Conservation (phyloP, 2,888 invertebrate genomes). For the Furcula furcula region DNA sequence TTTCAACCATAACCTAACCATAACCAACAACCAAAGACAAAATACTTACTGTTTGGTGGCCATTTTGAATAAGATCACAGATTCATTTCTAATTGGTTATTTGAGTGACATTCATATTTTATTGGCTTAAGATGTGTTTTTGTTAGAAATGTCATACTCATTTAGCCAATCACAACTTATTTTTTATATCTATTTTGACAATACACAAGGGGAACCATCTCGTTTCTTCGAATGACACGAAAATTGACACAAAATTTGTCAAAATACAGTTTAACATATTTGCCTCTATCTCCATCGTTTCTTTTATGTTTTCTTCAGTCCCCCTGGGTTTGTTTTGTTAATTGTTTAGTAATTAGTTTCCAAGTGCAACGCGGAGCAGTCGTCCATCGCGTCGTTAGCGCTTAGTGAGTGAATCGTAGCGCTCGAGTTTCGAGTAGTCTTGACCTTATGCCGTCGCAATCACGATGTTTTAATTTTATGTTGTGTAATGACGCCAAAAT, state of each 20-base stretch:
- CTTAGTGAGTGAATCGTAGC: constrained; percentile 49
- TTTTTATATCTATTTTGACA: constrained; percentile 18
- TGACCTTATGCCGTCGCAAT: constrained; percentile 69
- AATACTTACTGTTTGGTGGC: constrained; percentile 14
- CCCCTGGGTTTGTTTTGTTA: constrained; percentile 50
- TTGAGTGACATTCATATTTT: neutral
- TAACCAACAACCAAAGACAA: constrained; percentile 13
- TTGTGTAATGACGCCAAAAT: constrained; percentile 78
- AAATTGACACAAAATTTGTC: constrained; percentile 72
- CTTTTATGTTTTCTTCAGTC: constrained; percentile 61
- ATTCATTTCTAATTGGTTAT: constrained; percentile 2
- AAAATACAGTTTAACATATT: constrained; percentile 73
- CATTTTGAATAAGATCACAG: constrained; percentile 20
- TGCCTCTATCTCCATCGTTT: constrained; percentile 60
- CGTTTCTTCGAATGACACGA: constrained; percentile 30
- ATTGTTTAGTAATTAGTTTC: constrained; percentile 34
- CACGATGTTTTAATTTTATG: constrained; percentile 50
- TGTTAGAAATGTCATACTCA: fast-evolving
- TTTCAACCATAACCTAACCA: neutral
- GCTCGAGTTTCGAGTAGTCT: constrained; percentile 62
- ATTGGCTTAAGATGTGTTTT: constrained; percentile 9
- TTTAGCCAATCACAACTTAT: constrained; percentile 14
- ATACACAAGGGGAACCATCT: constrained; percentile 27
- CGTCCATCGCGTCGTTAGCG: constrained; percentile 13
- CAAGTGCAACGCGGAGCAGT: constrained; percentile 15